A percentile compares a stretch with the other conserved stretches of the same genome.
Conservation (phyloP, 92 coral and sea anemone genomes). For the Metridium senile region DNA sequence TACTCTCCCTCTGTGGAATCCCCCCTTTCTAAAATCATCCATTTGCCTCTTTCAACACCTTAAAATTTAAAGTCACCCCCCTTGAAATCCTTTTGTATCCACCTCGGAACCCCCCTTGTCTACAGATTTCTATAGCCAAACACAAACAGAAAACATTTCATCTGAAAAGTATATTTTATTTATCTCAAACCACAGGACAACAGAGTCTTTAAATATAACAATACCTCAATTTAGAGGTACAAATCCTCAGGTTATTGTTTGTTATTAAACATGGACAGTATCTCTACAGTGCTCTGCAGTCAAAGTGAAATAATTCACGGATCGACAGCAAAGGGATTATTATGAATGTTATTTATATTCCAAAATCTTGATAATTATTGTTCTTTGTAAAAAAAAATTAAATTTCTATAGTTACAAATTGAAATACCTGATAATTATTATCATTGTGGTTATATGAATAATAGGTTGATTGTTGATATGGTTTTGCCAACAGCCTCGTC, state of each 20-base stretch:
- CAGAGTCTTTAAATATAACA: slow-evolving; percentile 29
- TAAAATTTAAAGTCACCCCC: too few relatives aligned
- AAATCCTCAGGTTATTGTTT: not conserved
- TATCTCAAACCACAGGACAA: slow-evolving; percentile 56
- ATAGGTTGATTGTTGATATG: not conserved
- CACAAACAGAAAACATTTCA: not conserved
- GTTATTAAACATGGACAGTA: slow-evolving; percentile 21
- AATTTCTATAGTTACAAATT: not conserved
- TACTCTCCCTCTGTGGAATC: too few relatives aligned
- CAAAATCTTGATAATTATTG: not conserved
- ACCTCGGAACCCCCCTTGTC: too few relatives aligned
- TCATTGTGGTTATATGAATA: not conserved
- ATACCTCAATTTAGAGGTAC: not conserved
- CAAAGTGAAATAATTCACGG: not conserved
- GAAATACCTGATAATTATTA: not conserved
- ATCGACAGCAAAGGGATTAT: not conserved
- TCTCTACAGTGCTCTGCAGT: not conserved
- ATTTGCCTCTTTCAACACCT: too few relatives aligned
- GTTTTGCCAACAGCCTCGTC: too few relatives aligned
- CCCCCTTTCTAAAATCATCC: too few relatives aligned
- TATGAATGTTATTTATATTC: not conserved
- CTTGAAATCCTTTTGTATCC: too few relatives aligned
- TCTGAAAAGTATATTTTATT: slow-evolving; percentile 24
- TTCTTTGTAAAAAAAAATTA: not conserved
- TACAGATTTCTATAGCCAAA: too few relatives aligned